These are phyloP conservation scores for Erebia palarica DNA, from an alignment of 2,888 invertebrate genomes.

Conservation along the genomic window DNA sequence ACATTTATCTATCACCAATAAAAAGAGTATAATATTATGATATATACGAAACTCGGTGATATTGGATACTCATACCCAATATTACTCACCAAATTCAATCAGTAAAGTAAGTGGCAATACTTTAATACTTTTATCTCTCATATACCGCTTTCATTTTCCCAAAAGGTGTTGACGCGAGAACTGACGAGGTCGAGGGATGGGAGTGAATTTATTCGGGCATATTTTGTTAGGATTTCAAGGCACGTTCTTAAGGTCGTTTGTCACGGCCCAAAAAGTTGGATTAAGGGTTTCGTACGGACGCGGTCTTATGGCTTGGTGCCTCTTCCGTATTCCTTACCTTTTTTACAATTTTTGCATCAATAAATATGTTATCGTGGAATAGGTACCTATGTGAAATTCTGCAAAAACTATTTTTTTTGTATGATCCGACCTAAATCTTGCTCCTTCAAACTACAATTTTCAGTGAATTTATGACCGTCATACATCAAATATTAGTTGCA, in stretches of 20 bases:
- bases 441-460: no score
- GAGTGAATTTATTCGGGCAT: conserved; percentile 52
- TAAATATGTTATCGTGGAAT: not conserved
- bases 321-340: conserved; percentile 9
- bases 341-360: conserved; percentile 7
- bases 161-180: conserved; percentile 54
- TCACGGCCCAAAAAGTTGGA: conserved; percentile 34
- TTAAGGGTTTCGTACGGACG: conserved; percentile 19
- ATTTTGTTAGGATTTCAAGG: conserved; percentile 50
- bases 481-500: no score
- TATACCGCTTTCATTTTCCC: conserved; percentile 45
- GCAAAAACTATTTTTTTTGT: not conserved
- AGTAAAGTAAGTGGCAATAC: conserved; percentile 14
- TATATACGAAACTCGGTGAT: conserved; percentile 2
- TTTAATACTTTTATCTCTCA: conserved; percentile 29
- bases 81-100: conserved; percentile 12
- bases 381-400: not conserved
- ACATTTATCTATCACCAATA: not conserved
- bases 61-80: not conserved
- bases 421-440: no score
- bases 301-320: conserved; percentile 21
- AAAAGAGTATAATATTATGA: not conserved
- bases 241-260: conserved; percentile 50
- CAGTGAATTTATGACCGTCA: no score
- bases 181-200: conserved; percentile 49